Conservation (phyloP, 2,113 vertebrate species). For the Condylura cristata region DNA sequence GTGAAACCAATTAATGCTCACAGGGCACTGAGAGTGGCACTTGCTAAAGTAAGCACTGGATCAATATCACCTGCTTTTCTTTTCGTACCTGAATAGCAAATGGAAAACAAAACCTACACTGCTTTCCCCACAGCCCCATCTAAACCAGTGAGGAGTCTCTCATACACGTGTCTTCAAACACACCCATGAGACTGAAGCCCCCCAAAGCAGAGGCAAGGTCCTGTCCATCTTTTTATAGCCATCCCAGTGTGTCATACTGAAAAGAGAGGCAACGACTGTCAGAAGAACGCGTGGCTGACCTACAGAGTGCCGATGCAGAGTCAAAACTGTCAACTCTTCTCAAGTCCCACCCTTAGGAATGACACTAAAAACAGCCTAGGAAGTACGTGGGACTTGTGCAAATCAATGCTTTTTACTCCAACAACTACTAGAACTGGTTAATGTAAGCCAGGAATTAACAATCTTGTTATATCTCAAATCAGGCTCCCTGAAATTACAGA, state of each 20-base stretch:
- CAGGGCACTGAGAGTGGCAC: not conserved
- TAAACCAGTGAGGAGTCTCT: not conserved
- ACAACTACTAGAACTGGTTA: not conserved
- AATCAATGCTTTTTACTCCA: not conserved
- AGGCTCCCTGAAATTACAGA: not conserved
- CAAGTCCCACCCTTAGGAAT: not conserved
- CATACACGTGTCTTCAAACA: conserved; percentile 10
- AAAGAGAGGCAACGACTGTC: not conserved
- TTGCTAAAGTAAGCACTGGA: not conserved
- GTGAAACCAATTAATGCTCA: not conserved
- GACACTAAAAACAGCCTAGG: not conserved
- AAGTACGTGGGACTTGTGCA: not conserved
- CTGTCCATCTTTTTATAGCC: not conserved
- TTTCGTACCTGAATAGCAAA: not conserved
- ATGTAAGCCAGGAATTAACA: not conserved
- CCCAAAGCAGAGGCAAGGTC: not conserved
- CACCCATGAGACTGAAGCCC: not conserved
- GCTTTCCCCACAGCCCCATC: not conserved
- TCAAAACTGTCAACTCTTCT: not conserved
- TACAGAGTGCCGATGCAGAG: not conserved
- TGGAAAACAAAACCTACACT: conserved; percentile 18
- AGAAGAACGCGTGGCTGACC: not conserved
- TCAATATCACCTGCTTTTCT: not conserved
- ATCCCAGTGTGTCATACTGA: not conserved
- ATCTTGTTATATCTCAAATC: not conserved